Evolutionary conservation across 2,888 invertebrate species (phyloP).

Genomic region (Encarsia formosa): DNA sequence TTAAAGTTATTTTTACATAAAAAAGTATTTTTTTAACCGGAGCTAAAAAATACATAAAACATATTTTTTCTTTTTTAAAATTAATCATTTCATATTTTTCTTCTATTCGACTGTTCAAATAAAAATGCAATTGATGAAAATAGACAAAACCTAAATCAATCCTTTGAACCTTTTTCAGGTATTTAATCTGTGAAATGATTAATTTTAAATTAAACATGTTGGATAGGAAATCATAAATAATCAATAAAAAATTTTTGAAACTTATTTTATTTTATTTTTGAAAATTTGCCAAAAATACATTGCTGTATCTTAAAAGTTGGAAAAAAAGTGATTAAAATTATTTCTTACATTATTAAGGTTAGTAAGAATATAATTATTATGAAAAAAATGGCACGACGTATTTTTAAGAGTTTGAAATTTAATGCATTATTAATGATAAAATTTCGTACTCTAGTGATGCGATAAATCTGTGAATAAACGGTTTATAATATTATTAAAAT

Average conservation of each 20-base stretch:
- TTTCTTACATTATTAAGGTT: conserved; percentile 14
- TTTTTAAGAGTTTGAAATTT: conserved; percentile 1
- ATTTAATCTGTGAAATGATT: no score
- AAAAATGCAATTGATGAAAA: no score
- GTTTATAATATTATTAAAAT: background rate
- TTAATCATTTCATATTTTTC: no score
- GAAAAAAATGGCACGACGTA: conserved; percentile 24
- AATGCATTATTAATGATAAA: background rate
- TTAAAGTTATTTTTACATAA: no score
- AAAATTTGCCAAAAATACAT: conserved; percentile 33
- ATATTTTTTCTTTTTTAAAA: no score
- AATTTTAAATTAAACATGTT: no score
- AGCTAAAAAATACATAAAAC: no score
- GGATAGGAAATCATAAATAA: conserved; percentile 1
- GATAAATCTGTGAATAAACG: conserved; percentile 12
- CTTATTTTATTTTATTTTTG: conserved; percentile 22
- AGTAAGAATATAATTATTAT: conserved; percentile 23
- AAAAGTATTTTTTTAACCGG: no score
- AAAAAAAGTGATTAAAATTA: conserved; percentile 12
- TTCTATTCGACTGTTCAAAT: no score
- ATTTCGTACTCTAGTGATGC: conserved; percentile 5
- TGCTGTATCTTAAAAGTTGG: conserved; percentile 11
- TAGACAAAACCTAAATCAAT: no score
- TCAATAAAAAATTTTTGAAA: conserved; percentile 10
- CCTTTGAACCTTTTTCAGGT: no score